These are phyloP conservation scores for Hydraecia micacea DNA, from an alignment of 2,888 invertebrate species.

Conservation along the genomic window DNA sequence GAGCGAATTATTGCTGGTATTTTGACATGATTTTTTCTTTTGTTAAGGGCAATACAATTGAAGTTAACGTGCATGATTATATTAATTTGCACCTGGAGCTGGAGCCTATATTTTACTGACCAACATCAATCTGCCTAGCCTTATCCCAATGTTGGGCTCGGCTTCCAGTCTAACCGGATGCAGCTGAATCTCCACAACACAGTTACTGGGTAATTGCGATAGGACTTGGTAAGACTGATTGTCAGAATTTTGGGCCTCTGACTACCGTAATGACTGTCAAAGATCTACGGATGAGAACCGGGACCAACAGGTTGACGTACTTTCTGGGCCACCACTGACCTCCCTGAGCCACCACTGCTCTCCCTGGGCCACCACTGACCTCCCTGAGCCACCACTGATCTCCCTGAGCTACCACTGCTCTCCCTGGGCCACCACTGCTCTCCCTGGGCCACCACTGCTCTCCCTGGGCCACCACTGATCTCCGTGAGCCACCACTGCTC, in stretches of 20 bases:
- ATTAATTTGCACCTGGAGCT: background rate
- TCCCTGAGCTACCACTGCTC: too few relatives aligned
- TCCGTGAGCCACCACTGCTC: too few relatives aligned
- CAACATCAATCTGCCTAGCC: background rate
- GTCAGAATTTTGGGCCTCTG: background rate
- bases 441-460: too few relatives aligned
- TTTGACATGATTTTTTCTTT: slow-evolving; percentile 20
- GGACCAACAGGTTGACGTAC: background rate
- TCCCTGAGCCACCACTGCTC: too few relatives aligned
- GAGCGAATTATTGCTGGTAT: slow-evolving; percentile 27
- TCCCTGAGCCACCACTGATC: too few relatives aligned
- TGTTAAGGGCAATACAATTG: slow-evolving; percentile 7
- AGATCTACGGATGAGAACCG: background rate
- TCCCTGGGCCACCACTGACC: too few relatives aligned
- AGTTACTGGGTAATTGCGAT: background rate
- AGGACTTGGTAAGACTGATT: background rate
- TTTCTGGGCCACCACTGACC: too few relatives aligned
- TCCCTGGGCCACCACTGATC: too few relatives aligned
- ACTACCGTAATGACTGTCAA: background rate
- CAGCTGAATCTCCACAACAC: background rate
- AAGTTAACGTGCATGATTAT: background rate
- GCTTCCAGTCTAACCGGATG: background rate
- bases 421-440: too few relatives aligned
- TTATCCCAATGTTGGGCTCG: background rate
- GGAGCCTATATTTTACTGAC: background rate